A percentile compares a stretch with the other conserved stretches of the same genome.
Conservation (phyloP, 2,888 invertebrate genomes). For the Oegoconia quadripuncta region DNA sequence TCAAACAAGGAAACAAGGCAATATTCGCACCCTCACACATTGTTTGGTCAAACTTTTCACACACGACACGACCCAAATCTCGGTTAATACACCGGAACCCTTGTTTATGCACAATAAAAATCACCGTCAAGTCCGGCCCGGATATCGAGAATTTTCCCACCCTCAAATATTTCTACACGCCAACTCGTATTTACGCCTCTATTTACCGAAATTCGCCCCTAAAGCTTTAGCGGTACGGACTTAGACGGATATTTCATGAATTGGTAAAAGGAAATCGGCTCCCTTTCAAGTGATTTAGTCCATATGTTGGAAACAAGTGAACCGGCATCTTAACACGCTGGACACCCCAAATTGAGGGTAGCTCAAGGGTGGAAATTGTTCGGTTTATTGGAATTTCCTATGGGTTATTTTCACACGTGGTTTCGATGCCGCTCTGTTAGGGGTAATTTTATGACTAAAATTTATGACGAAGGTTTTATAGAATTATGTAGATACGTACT, state of each 20-base stretch:
- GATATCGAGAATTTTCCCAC: slow-evolving; percentile 68
- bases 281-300: slow-evolving; percentile 59
- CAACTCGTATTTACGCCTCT: slow-evolving; percentile 23
- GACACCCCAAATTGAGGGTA: slow-evolving; percentile 71
- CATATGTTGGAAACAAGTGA: slow-evolving; percentile 73
- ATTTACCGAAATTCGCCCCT: slow-evolving; percentile 24
- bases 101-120: slow-evolving; percentile 72
- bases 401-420: slow-evolving; percentile 59
- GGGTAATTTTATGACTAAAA: not conserved
- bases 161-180: slow-evolving; percentile 52
- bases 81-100: slow-evolving; percentile 55
- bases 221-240: slow-evolving; percentile 14
- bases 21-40: slow-evolving; percentile 38
- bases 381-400: slow-evolving; percentile 71
- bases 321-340: slow-evolving; percentile 64
- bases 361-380: slow-evolving; percentile 59
- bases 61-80: slow-evolving; percentile 53
- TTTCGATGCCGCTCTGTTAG: slow-evolving; percentile 20
- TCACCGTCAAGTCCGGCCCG: slow-evolving; percentile 65
- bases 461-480: no score
- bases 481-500: no score
- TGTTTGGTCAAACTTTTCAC: slow-evolving; percentile 60
- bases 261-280: slow-evolving; percentile 31
- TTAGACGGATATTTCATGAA: slow-evolving; percentile 4
- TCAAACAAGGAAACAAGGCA: slow-evolving; percentile 37